phyloP scores from a whole-genome alignment of 2,797 vertebrate species.

The Pygocentrus nattereri region DNA sequence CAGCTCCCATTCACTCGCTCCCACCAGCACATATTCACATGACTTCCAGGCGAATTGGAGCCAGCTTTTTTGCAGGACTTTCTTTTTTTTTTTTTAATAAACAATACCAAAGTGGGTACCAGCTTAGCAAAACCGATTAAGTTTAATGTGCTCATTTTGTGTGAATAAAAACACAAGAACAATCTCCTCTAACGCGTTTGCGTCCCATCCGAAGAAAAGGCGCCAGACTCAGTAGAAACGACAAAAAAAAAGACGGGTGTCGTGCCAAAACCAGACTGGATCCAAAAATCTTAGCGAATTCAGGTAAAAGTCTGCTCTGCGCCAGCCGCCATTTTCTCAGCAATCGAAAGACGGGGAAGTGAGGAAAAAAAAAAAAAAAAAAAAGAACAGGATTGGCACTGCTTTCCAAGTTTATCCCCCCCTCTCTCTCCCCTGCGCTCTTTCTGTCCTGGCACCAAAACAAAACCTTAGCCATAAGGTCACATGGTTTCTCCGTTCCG shows the following conservation, averaged over 20 bases:
- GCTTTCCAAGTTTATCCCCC: constrained; percentile 83
- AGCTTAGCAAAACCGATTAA: constrained; percentile 1
- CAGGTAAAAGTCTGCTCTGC: constrained; percentile 84
- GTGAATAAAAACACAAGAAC: background rate
- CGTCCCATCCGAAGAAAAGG: background rate
- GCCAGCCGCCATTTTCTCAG: constrained; percentile 92
- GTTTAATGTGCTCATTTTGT: constrained; percentile 5
- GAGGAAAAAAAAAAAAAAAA: constrained; percentile 72
- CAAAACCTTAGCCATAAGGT: constrained; percentile 90
- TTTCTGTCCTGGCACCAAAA: constrained; percentile 80
- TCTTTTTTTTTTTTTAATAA: constrained; percentile 14
- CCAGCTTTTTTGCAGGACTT: background rate
- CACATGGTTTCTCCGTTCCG: constrained; percentile 84
- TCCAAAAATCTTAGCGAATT: constrained; percentile 74
- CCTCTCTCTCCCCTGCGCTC: constrained; percentile 67
- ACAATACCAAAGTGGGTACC: background rate
- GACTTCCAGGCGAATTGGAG: constrained; percentile 64
- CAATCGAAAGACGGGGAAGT: constrained; percentile 78
- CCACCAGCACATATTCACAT: constrained; percentile 74
- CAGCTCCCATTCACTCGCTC: constrained; percentile 83
- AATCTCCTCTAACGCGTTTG: background rate
- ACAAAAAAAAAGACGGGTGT: constrained; percentile 81
- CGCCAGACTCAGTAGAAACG: background rate
- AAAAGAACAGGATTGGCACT: constrained; percentile 79
- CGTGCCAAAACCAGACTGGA: constrained; percentile 74